Percentiles rank a stretch among this genome's conserved stretches.
phyloP scores from a whole-genome alignment of 2,113 vertebrate species.

The Hyla sarda region DNA sequence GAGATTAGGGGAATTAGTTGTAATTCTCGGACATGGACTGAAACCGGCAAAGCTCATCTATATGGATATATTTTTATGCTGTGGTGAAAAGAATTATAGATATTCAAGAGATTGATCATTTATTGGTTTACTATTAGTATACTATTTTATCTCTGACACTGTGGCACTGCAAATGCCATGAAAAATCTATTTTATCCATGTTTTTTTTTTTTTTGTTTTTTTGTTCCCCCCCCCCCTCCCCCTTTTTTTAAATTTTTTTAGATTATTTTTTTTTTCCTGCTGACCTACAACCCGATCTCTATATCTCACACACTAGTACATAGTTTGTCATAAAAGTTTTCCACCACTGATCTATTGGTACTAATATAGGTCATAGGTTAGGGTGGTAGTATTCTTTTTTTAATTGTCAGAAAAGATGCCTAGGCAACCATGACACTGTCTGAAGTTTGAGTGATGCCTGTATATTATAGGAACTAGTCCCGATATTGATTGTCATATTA shows the following conservation, averaged over 20 bases:
- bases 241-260: too few species aligned
- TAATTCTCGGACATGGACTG: too few species aligned
- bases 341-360: too few species aligned
- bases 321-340: background rate
- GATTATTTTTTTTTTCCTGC: background rate
- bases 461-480: too few species aligned
- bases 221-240: background rate
- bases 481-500: too few species aligned
- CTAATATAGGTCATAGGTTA: too few species aligned
- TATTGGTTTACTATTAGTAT: background rate
- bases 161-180: too few species aligned
- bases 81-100: too few species aligned
- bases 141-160: background rate
- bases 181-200: too few species aligned
- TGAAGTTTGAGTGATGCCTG: too few species aligned
- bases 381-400: background rate
- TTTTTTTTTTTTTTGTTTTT: background rate
- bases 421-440: too few species aligned
- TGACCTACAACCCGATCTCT: background rate
- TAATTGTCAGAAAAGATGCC: too few species aligned
- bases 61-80: background rate
- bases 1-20: background rate
- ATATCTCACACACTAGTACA: background rate
- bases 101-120: background rate
- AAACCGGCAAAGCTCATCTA: background rate